Percentiles rank a stretch among this genome's conserved stretches.
These are phyloP conservation scores for Lepidocyrtoides sp. DNA, from an alignment of 2,888 invertebrate genomes.

Conservation along the genomic window DNA sequence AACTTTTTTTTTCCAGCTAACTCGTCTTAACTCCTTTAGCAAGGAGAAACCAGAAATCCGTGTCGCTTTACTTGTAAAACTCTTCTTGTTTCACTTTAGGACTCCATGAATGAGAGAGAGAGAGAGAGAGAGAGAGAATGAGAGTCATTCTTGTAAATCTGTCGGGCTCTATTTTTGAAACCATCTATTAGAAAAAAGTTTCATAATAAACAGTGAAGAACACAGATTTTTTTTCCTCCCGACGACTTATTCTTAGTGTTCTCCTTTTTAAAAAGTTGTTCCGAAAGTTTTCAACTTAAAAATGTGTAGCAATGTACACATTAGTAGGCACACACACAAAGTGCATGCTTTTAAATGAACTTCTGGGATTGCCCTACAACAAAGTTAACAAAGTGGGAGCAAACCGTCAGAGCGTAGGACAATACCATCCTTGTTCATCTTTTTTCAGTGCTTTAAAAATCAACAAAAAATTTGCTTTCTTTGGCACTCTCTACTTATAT, in stretches of 20 bases:
- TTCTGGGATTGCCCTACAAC: conserved; percentile 49
- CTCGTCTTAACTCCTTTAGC: neutral
- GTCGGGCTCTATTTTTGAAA: conserved; percentile 74
- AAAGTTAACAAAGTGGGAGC: conserved; percentile 66
- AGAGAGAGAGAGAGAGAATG: conserved; percentile 54
- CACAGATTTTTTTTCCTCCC: conserved; percentile 54
- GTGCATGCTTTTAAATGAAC: conserved; percentile 52
- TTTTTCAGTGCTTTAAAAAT: conserved; percentile 29
- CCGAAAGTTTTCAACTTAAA: conserved; percentile 59
- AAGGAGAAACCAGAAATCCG: conserved; percentile 42
- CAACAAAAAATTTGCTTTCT: conserved; percentile 47
- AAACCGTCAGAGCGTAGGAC: conserved; percentile 60
- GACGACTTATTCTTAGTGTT: neutral
- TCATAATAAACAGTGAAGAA: conserved; percentile 59
- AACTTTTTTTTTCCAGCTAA: conserved; percentile 14
- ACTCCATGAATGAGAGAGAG: neutral
- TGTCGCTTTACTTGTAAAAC: conserved; percentile 39
- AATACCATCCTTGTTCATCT: conserved; percentile 74
- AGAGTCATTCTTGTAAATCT: conserved; percentile 76
- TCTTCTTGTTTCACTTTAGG: conserved; percentile 42
- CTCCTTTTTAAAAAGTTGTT: conserved; percentile 52
- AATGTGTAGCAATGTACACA: neutral
- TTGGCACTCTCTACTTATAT: conserved; percentile 1
- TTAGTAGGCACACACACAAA: neutral
- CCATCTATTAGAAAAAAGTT: conserved; percentile 62